Evolutionary conservation across 2,888 invertebrate genomes (phyloP).

Genomic region (Chrysolina oricalcia): DNA sequence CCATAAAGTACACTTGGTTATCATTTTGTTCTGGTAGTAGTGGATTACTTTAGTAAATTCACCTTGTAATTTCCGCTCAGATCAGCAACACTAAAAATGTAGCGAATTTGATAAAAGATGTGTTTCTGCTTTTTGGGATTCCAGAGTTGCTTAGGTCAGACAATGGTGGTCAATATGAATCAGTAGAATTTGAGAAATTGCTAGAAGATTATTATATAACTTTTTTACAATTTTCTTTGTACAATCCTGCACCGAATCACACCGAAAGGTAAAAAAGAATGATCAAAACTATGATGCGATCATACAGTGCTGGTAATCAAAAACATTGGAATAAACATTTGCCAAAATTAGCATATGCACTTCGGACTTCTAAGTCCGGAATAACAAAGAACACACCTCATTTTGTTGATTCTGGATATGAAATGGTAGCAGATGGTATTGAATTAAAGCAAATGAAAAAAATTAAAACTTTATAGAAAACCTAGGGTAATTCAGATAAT

Average conservation of each 20-base stretch:
- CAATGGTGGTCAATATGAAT: slow-evolving; percentile 9
- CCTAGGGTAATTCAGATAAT: neutral
- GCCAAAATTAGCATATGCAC: neutral
- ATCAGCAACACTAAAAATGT: slow-evolving; percentile 4
- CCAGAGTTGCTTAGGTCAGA: slow-evolving; percentile 7
- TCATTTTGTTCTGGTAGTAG: slow-evolving; percentile 21
- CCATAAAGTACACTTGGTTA: slow-evolving; percentile 14
- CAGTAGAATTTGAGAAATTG: slow-evolving; percentile 6
- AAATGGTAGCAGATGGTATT: slow-evolving; percentile 6
- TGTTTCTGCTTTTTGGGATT: slow-evolving; percentile 1
- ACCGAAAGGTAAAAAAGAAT: neutral
- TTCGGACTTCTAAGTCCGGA: neutral
- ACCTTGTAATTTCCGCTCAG: slow-evolving; percentile 2
- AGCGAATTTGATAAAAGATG: neutral
- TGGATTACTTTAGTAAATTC: slow-evolving; percentile 16
- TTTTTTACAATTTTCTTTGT: neutral
- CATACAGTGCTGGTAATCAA: slow-evolving; percentile 13
- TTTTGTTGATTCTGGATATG: slow-evolving; percentile 11
- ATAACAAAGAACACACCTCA: slow-evolving; percentile 1
- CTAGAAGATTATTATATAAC: slow-evolving; percentile 11
- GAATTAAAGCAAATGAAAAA: neutral
- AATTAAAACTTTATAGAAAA: neutral
- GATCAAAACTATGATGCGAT: slow-evolving; percentile 1
- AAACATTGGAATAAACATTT: slow-evolving; percentile 19
- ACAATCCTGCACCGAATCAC: neutral